Base-by-base conservation (phyloP, 2,113 vertebrate genomes). In the Aphyosemion australe region DNA sequence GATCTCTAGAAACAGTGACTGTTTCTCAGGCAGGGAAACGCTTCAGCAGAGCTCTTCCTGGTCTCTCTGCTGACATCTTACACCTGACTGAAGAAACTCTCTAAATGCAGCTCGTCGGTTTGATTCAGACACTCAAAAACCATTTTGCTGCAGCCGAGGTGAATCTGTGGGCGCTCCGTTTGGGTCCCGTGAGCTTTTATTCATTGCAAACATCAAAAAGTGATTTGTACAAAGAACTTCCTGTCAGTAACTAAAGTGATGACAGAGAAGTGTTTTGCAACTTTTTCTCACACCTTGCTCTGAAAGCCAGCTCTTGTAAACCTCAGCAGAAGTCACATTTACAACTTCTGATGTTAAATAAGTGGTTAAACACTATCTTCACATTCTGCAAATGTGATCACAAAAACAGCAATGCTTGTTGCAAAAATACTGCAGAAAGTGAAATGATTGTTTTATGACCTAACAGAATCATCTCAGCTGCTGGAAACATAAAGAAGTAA, bases 1-100 rank as follows among this genome's bases (percentile, higher is more conserved):
- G 20, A 60, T 74, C 69, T 81, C 62, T 89, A 72, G 78, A 88
- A 84, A 84, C 1, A n/a, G 16, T 37, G 6, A 82, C 82, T 90
- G 84, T 83, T 88, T 72, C 76, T 61, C n/a, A 37, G 42, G 61
- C 43, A 37, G 62, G 32, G 53, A 58, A 41, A 57, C 1, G 7
- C 18, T 34, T 69, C 19, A 63, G 26, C 42, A 11, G 45, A 11
- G 10, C 34, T 34, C 42, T 26, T 71, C 39, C 49, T 77, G 16
- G 10, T 60, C 21, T 8, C 60, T 66, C 15, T 54, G 64, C 51
- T 66, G 58, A 80, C 66, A 69, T 56, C 51, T 61, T 32, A 41
- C 56, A 74, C 52, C 41, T 62, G 8, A 5, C 83, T 82, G 61
- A 46, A 54, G 78, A 87, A 78, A 84, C 70, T 69, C 54, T 74